Conservation (phyloP, 1,140 invertebrate species). For the Drosophila bifasciata region DNA sequence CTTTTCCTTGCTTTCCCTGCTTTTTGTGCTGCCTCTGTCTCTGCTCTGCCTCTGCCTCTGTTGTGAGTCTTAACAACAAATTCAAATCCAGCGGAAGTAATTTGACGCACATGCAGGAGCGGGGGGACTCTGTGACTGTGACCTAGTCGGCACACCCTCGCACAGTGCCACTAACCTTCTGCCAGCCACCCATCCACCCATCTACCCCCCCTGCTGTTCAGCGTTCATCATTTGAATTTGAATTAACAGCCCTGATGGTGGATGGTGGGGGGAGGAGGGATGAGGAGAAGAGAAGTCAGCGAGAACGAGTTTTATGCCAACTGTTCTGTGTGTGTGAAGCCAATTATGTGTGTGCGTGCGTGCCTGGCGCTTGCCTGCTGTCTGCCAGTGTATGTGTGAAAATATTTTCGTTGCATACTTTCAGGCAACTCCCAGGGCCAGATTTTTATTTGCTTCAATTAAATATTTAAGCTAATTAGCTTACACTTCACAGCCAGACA, state of each 20-base stretch:
- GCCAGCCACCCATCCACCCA: not conserved
- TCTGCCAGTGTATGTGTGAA: constrained; percentile 2
- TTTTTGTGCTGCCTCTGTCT: constrained; percentile 24
- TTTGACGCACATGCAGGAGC: constrained; percentile 75
- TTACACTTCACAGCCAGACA: constrained; percentile 57
- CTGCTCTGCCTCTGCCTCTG: no score
- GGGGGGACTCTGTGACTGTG: constrained; percentile 39
- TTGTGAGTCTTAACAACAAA: constrained; percentile 71
- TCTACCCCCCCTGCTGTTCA: constrained; percentile 4
- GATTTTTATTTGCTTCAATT: constrained; percentile 76
- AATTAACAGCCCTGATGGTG: constrained; percentile 54
- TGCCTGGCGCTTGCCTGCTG: constrained; percentile 21
- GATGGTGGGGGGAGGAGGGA: constrained; percentile 1
- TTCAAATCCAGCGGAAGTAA: constrained; percentile 80
- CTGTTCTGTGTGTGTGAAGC: constrained; percentile 33
- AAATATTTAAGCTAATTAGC: constrained; percentile 80
- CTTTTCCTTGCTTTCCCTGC: not conserved
- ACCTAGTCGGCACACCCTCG: constrained; percentile 15
- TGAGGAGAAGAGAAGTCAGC: constrained; percentile 2
- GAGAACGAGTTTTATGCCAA: constrained; percentile 47
- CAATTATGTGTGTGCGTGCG: constrained; percentile 73
- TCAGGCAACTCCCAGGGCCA: constrained; percentile 31
- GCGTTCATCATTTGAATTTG: constrained; percentile 61
- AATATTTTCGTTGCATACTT: constrained; percentile 50
- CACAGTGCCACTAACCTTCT: constrained; percentile 3